Conservation (phyloP, 1,140 invertebrate species). For the Ceratina calcarata region DNA sequence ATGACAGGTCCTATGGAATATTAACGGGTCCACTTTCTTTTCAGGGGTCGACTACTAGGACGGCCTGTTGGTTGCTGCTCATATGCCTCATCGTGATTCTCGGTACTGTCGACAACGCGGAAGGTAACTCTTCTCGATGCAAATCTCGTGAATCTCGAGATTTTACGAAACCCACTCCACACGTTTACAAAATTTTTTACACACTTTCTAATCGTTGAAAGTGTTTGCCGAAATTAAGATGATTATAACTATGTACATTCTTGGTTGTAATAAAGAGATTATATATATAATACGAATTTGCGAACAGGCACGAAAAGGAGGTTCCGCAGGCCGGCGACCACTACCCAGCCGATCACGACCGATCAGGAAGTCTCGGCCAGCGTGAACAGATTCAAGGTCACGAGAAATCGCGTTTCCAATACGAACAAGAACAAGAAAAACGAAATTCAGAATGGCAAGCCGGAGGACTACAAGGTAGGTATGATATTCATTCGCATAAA, state of each 20-base stretch:
- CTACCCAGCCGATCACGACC: conserved; percentile 74
- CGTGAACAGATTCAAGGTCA: conserved; percentile 86
- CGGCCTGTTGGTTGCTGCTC: conserved; percentile 67
- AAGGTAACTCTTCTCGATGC: conserved; percentile 66
- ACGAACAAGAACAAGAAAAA: conserved; percentile 82
- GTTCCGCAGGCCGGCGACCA: conserved; percentile 80
- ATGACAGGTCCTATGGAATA: conserved; percentile 1
- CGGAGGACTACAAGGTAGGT: conserved; percentile 82
- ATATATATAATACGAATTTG: background rate
- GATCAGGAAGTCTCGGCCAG: conserved; percentile 85
- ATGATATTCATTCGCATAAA: background rate
- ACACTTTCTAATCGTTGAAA: too few species aligned
- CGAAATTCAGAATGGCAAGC: conserved; percentile 81
- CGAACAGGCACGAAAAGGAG: conserved; percentile 79
- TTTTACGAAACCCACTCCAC: background rate
- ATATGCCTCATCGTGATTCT: conserved; percentile 71
- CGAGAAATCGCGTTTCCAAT: conserved; percentile 81
- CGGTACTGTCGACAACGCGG: conserved; percentile 70
- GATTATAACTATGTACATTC: background rate
- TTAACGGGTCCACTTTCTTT: conserved; percentile 53
- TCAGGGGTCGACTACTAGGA: conserved; percentile 69
- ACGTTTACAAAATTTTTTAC: too few species aligned
- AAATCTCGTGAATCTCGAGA: background rate
- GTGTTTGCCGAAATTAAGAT: too few species aligned
- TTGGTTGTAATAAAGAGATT: background rate